Base-by-base conservation (phyloP, 2,797 vertebrate species). In the Calcarius lapponicus region DNA sequence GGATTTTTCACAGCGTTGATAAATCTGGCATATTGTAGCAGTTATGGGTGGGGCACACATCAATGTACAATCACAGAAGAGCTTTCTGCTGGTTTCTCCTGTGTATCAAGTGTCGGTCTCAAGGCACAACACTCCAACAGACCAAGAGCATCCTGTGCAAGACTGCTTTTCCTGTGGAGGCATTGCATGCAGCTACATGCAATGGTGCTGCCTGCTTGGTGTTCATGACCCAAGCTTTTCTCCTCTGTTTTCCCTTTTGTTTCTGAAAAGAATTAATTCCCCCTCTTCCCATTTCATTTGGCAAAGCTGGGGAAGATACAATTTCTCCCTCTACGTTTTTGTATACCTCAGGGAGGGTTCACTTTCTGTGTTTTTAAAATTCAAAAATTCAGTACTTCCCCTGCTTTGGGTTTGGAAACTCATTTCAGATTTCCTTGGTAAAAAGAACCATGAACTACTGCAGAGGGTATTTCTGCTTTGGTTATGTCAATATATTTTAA, bases 301-400 rank as follows among this genome's bases (percentile, higher is more conserved):
- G 75, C 81, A 91, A 91, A 89, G n/a, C 29, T 80, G 65, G 54
- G 50, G 43, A 86, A 94, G 92, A 86, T 94, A 96, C 72, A 84
- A 90, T 97, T 96, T 95, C 95, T 88, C 58, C 72, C 70, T 86
- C 85, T 80, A 78, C 87, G 17, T 95, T 92, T 96, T 93, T 94
- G 50, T 86, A 70, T 75, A 86, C 95, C 69, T 93, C 51, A 78
- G 95, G 69, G 96, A 96, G 54, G 66, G 51, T 92, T 86, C 26
- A 1, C 21, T 93, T 96, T 92, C 96, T 93, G 47, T 92, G 62
- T 45, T 92, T 87, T 91, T 90, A 78, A 96, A 95, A 96, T 92
- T 90, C 72, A 93, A 83, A 96, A 86, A 80, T 93, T 91, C 92
- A 86, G 28, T 88, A 81, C 82, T 96, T 96, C 69, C 78, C 28